These are phyloP conservation scores for Xestia rhomboidea DNA, from an alignment of 2,888 invertebrate genomes.

Conservation along the genomic window DNA sequence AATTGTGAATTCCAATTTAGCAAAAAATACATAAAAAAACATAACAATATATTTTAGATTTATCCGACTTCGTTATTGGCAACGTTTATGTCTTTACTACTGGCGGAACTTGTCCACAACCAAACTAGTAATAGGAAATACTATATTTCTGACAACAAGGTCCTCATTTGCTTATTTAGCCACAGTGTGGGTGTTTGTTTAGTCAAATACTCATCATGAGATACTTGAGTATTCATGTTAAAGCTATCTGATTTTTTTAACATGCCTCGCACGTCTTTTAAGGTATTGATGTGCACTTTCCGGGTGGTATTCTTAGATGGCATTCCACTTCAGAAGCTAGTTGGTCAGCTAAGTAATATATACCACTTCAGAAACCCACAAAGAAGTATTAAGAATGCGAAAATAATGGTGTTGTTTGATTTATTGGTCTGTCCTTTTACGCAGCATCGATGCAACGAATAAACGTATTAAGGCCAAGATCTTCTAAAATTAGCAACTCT, in stretches of 20 bases:
- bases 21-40: constrained; percentile 8
- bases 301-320: constrained; percentile 35
- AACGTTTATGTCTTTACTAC: constrained; percentile 37
- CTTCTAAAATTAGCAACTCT: no score
- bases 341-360: not conserved
- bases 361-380: not conserved
- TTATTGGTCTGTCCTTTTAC: not conserved
- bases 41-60: constrained; percentile 23
- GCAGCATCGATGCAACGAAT: not conserved
- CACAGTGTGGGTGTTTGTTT: constrained; percentile 49
- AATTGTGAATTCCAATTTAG: not conserved
- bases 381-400: not conserved
- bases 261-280: constrained; percentile 22
- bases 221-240: constrained; percentile 25
- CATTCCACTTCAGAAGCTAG: constrained; percentile 14
- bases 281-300: constrained; percentile 13
- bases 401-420: not conserved
- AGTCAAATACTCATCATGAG: constrained; percentile 35
- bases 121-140: constrained; percentile 50
- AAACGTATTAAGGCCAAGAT: no score
- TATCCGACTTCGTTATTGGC: not conserved
- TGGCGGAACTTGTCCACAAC: constrained; percentile 12
- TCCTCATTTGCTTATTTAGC: constrained; percentile 48
- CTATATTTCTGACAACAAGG: constrained; percentile 58
- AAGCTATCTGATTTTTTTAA: constrained; percentile 19